A percentile compares a stretch with the other conserved stretches of the same genome.
phyloP scores from a whole-genome alignment of 2,888 invertebrate species.

The Neria commutata region DNA sequence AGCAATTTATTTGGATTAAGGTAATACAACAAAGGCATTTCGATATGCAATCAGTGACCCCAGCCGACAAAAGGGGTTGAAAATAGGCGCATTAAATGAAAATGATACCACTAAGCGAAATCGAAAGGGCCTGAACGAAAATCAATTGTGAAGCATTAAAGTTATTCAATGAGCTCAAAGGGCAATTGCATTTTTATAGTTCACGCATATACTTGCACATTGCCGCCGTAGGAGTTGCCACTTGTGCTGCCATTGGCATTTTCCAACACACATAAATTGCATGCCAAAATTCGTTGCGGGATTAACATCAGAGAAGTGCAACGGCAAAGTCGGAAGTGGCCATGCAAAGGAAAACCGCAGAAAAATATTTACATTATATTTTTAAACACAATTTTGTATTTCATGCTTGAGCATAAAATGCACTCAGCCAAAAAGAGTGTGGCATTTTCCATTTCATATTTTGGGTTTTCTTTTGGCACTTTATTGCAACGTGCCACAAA shows the following conservation, averaged over 20 bases:
- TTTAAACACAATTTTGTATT: not conserved
- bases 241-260: not conserved
- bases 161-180: too few species aligned
- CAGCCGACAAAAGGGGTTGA: too few species aligned
- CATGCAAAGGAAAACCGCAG: not conserved
- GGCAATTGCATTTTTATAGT: not conserved
- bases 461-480: not conserved
- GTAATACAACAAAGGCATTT: too few species aligned
- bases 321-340: not conserved
- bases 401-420: constrained; percentile 14
- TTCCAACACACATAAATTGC: not conserved
- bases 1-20: too few species aligned
- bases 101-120: too few species aligned
- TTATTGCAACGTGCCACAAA: constrained; percentile 7
- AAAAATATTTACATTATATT: not conserved
- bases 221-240: not conserved
- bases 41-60: too few species aligned
- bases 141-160: too few species aligned
- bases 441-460: too few species aligned
- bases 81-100: too few species aligned
- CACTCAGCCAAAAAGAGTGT: constrained; percentile 7
- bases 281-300: too few species aligned
- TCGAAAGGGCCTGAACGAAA: too few species aligned
- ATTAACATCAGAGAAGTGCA: too few species aligned
- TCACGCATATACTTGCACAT: not conserved